These are phyloP conservation scores for Scomberomorus guttatus DNA, from an alignment of 2,797 vertebrate species.

Conservation along the genomic window DNA sequence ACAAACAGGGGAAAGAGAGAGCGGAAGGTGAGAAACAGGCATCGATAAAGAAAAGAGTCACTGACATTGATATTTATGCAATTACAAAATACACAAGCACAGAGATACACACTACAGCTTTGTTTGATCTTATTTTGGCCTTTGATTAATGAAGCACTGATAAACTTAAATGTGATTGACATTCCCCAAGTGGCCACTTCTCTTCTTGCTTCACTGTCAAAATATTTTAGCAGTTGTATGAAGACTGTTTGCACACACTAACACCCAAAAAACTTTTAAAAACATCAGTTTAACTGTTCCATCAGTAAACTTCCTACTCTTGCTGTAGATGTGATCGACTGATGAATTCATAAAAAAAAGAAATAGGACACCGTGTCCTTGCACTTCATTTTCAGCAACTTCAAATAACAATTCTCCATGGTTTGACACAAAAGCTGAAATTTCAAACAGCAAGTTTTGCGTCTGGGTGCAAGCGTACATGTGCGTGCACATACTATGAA, in stretches of 20 bases:
- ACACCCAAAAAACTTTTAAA: conserved; percentile 21
- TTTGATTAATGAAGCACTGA: background rate
- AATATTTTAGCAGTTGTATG: conserved; percentile 3
- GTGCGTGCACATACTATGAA: conserved; percentile 48
- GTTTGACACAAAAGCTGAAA: conserved; percentile 50
- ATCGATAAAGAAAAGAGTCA: background rate
- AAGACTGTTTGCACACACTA: background rate
- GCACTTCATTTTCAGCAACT: conserved; percentile 41
- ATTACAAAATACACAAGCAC: conserved; percentile 14
- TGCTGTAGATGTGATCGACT: conserved; percentile 25
- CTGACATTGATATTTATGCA: conserved; percentile 6
- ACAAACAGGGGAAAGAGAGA: conserved; percentile 15
- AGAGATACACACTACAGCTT: background rate
- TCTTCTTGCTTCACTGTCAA: background rate
- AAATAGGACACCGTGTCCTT: conserved; percentile 61
- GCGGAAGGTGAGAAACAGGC: conserved; percentile 10
- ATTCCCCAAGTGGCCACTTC: background rate
- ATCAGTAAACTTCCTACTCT: conserved; percentile 12
- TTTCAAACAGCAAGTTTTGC: conserved; percentile 51
- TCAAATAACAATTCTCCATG: conserved; percentile 34
- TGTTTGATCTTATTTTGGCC: conserved; percentile 2
- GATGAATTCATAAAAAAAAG: conserved; percentile 52
- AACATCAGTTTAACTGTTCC: conserved; percentile 9
- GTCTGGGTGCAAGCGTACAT: conserved; percentile 2
- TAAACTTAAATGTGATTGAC: background rate